phyloP scores from a whole-genome alignment of 2,888 invertebrate species.

The Megaustenia siamemsis region DNA sequence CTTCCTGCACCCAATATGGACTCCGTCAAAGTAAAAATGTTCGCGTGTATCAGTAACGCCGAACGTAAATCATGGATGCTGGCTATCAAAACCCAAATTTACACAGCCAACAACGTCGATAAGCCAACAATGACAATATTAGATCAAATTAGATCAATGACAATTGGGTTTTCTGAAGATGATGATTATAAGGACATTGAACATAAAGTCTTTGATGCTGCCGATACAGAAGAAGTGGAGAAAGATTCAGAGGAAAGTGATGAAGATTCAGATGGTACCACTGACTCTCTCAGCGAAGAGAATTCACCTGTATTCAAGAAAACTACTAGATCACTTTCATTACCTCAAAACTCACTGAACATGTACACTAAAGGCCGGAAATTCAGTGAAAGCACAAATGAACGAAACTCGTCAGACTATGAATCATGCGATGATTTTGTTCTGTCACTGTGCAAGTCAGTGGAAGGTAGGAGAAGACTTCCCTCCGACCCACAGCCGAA shows the following conservation, averaged over 20 bases:
- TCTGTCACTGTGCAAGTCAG: neutral
- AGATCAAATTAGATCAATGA: conserved; percentile 23
- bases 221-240: neutral
- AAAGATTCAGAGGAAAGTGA: neutral
- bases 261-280: neutral
- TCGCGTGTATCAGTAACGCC: conserved; percentile 17
- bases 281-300: neutral
- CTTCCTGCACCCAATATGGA: neutral
- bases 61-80: conserved; percentile 33
- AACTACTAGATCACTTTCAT: conserved; percentile 10
- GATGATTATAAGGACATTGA: conserved; percentile 23
- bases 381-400: neutral
- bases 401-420: neutral
- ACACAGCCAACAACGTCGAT: conserved; percentile 18
- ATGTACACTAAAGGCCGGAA: neutral
- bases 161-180: neutral
- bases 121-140: neutral
- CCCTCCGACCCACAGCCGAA: neutral
- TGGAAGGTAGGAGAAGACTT: neutral
- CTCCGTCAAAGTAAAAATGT: conserved; percentile 22
- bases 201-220: neutral
- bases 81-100: conserved; percentile 19
- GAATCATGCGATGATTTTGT: neutral
- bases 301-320: neutral
- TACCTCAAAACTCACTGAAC: neutral